These are phyloP conservation scores for Camelus bactrianus DNA, from an alignment of 2,113 vertebrate species.

Conservation along the genomic window DNA sequence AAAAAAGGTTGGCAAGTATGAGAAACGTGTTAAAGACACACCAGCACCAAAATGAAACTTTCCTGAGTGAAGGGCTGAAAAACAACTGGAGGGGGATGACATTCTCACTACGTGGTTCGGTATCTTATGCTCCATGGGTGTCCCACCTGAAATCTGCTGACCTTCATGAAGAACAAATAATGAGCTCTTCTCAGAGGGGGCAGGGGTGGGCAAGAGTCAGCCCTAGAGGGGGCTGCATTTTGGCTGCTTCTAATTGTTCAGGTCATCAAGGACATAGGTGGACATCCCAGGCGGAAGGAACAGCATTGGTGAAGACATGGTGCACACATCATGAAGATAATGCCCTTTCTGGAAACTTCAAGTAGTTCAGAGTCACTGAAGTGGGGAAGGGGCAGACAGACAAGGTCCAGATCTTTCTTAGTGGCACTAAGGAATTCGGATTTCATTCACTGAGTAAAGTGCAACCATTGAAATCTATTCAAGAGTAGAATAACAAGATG, in stretches of 20 bases:
- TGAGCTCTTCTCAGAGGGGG: neutral
- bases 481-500: neutral
- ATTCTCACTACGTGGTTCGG: neutral
- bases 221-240: neutral
- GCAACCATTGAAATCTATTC: neutral
- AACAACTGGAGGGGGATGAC: neutral
- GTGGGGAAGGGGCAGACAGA: neutral
- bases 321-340: fast-evolving
- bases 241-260: neutral
- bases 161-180: neutral
- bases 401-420: neutral
- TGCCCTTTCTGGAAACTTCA: no score
- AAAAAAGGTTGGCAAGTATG: neutral
- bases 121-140: neutral
- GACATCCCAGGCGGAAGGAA: neutral
- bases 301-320: neutral
- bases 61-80: neutral
- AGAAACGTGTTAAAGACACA: neutral
- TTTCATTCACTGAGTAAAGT: neutral
- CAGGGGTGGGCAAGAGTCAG: neutral
- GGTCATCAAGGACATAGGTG: neutral
- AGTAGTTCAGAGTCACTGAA: neutral
- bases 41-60: neutral
- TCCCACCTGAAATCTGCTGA: neutral
- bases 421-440: neutral